These are phyloP conservation scores for Pelobates fuscus DNA, from an alignment of 2,113 vertebrate genomes.

Conservation along the genomic window DNA sequence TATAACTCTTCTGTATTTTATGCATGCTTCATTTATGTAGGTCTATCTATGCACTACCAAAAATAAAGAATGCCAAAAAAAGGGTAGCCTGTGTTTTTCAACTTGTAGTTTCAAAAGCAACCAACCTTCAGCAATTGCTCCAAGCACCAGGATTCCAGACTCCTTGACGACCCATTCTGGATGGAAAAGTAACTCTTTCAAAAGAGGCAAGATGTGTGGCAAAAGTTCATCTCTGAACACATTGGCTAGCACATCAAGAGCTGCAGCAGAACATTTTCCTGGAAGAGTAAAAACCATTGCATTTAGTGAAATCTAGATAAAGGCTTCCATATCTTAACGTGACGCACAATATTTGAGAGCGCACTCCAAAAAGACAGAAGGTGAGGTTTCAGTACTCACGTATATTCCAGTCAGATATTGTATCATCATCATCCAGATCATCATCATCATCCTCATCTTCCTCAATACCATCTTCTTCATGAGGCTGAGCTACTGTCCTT, in stretches of 20 bases:
- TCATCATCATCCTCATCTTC: constrained; percentile 87
- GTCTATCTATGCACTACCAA: too few species aligned
- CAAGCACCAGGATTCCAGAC: constrained; percentile 94
- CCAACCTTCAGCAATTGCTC: constrained; percentile 94
- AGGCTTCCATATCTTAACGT: not conserved
- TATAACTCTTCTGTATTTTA: too few species aligned
- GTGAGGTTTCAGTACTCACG: constrained; percentile 70
- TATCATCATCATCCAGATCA: constrained; percentile 89
- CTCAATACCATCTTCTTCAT: constrained; percentile 88
- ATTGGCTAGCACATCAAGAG: constrained; percentile 91
- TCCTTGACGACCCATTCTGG: constrained; percentile 94
- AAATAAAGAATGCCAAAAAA: too few species aligned
- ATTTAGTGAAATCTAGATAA: not conserved
- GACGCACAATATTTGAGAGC: not conserved
- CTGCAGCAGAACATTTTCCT: constrained; percentile 97
- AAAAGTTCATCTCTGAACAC: constrained; percentile 94
- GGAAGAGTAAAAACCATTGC: constrained; percentile 26
- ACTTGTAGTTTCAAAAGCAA: too few species aligned
- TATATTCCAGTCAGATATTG: constrained; percentile 97
- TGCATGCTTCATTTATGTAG: too few species aligned
- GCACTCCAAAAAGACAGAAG: not conserved
- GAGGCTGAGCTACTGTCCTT: constrained; percentile 90
- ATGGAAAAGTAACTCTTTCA: constrained; percentile 95
- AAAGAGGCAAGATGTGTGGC: constrained; percentile 87
- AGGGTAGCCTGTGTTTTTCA: too few species aligned